Evolutionary conservation across 2,113 vertebrate genomes (phyloP).

Genomic region (Chinchilla lanigera): DNA sequence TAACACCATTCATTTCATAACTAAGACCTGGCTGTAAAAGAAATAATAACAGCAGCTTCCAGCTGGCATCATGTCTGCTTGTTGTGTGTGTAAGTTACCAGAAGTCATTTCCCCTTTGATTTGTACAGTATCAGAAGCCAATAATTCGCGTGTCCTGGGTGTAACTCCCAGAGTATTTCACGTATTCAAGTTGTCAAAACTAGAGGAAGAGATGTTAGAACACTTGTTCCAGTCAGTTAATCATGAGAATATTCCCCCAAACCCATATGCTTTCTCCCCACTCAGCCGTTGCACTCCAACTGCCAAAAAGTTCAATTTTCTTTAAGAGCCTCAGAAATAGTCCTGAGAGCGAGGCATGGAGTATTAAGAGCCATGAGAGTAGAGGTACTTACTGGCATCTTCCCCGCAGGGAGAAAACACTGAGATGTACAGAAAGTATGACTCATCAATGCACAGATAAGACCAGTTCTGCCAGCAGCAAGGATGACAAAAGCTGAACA

Average conservation of each 20-base stretch:
- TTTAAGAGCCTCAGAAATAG: slow-evolving; percentile 70
- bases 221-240: slow-evolving; percentile 19
- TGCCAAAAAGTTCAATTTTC: slow-evolving; percentile 76
- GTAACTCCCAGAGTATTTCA: not conserved
- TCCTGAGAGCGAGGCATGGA: slow-evolving; percentile 56
- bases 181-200: not conserved
- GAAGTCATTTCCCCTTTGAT: not conserved
- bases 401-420: slow-evolving; percentile 56
- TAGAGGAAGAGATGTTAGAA: not conserved
- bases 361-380: slow-evolving; percentile 57
- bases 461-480: slow-evolving; percentile 51
- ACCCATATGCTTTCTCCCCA: not conserved
- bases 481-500: slow-evolving; percentile 2
- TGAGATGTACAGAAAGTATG: slow-evolving; percentile 72
- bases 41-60: not conserved
- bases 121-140: not conserved
- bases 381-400: slow-evolving; percentile 73
- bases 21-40: not conserved
- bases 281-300: not conserved
- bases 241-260: not conserved
- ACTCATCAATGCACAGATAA: slow-evolving; percentile 44
- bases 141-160: not conserved
- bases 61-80: not conserved
- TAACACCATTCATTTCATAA: not conserved
- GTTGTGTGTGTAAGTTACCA: not conserved